Conservation (phyloP, 1,140 invertebrate genomes). For the Armadillidium nasatum region DNA sequence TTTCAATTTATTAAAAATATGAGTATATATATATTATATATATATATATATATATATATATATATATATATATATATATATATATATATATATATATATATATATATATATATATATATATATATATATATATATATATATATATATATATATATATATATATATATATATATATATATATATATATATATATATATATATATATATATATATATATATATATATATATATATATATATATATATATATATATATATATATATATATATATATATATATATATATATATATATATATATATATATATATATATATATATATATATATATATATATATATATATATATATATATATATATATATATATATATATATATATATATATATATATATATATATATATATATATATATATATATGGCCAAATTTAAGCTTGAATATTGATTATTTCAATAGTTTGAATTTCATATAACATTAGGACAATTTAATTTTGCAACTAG, state of each 20-base stretch:
- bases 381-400: constrained; percentile 17
- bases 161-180: constrained; percentile 17
- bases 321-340: constrained; percentile 16
- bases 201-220: constrained; percentile 15
- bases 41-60: no score
- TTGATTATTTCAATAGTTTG: no score
- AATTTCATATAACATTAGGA: no score
- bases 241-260: not conserved
- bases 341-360: not conserved
- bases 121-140: no score
- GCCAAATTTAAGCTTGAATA: no score
- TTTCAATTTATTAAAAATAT: no score
- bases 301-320: constrained; percentile 16
- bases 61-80: not conserved
- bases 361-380: constrained; percentile 14
- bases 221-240: constrained; percentile 4
- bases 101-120: not conserved
- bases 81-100: not conserved
- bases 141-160: constrained; percentile 17
- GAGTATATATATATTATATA: no score
- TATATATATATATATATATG: constrained; percentile 14
- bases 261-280: constrained; percentile 12
- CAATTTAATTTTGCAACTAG: no score
- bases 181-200: constrained; percentile 9
- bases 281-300: constrained; percentile 17